Conservation (phyloP, 2,797 vertebrate genomes). For the Microhierax caerulescens region DNA sequence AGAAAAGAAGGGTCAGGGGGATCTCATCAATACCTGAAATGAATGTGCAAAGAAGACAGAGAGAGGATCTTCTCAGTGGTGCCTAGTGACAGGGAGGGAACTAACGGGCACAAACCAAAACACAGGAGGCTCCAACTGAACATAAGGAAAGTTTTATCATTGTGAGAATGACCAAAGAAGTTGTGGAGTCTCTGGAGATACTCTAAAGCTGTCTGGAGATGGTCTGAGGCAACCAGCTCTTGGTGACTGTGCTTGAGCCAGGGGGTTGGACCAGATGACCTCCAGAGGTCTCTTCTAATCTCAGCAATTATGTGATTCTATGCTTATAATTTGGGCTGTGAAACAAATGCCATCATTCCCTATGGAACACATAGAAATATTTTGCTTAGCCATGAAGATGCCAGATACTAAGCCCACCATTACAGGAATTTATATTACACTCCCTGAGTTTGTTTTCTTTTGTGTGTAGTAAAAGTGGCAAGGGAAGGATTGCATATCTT, state of each 20-base stretch:
- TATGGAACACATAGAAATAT: background rate
- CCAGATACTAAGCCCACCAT: background rate
- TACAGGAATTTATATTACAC: background rate
- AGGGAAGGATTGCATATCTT: background rate
- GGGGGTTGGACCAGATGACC: accelerated
- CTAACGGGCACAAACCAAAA: background rate
- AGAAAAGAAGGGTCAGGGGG: background rate
- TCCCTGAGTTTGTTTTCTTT: background rate
- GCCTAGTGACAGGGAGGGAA: background rate
- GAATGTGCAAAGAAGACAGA: background rate
- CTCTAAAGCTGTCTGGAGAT: background rate
- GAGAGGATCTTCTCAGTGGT: background rate
- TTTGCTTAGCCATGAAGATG: background rate
- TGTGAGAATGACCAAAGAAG: background rate
- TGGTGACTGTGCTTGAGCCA: background rate
- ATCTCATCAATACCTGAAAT: background rate
- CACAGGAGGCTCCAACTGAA: accelerated
- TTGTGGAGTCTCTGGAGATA: background rate
- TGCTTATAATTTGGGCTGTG: background rate
- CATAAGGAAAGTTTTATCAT: background rate
- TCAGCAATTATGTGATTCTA: background rate
- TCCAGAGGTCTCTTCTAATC: background rate
- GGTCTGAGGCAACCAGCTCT: background rate
- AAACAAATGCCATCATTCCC: background rate
- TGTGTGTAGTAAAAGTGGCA: background rate